phyloP scores from a whole-genome alignment of 2,113 vertebrate species.

The Odocoileus hemionus region DNA sequence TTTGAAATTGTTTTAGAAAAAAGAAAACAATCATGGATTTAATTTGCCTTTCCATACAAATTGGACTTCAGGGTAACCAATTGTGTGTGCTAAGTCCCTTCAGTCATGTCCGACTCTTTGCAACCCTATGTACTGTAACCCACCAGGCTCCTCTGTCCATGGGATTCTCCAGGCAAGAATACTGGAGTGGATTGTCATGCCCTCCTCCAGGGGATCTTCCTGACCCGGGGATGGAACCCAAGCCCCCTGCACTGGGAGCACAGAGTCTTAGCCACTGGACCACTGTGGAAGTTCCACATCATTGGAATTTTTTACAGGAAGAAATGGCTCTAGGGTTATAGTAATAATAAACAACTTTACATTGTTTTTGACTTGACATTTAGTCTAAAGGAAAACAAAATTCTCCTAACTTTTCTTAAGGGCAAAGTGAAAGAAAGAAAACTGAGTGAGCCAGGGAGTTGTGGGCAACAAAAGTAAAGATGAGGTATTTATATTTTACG shows the following conservation, averaged over 20 bases:
- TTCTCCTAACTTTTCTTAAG: background rate
- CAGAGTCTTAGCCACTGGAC: background rate
- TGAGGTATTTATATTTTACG: background rate
- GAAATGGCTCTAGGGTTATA: background rate
- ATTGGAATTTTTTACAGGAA: background rate
- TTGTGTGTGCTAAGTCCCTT: background rate
- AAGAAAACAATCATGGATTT: background rate
- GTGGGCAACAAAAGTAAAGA: background rate
- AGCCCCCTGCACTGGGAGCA: background rate
- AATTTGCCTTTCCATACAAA: background rate
- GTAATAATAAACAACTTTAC: background rate
- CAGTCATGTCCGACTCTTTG: background rate
- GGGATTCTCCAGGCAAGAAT: background rate
- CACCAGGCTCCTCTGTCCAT: background rate
- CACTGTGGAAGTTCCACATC: background rate
- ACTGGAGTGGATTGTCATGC: background rate
- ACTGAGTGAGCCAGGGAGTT: background rate
- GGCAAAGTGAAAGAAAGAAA: background rate
- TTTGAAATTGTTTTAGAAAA: background rate
- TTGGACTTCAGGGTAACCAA: background rate
- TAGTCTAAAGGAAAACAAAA: background rate
- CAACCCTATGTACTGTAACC: background rate
- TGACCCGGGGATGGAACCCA: background rate
- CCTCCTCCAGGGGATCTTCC: background rate
- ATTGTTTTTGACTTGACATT: conserved; percentile 13